Base-by-base conservation (phyloP, 2,888 invertebrate species). In the Drosophila testacea region DNA sequence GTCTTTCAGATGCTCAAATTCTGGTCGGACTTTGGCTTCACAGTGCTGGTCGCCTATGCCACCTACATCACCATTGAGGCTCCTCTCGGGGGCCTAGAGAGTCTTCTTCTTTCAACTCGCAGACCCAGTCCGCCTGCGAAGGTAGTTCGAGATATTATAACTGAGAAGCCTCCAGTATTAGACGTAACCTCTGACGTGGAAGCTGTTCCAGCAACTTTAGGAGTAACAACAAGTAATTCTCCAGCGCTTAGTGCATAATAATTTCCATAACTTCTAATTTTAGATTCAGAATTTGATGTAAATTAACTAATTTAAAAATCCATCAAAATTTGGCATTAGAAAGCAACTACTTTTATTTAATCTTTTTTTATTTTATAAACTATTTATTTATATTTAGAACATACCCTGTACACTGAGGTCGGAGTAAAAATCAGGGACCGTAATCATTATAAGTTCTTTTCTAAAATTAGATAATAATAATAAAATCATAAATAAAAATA, bases 1-100 rank as follows among this genome's bases (percentile, higher is more conserved):
- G 11, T 1, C 11, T n/a, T 27, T 1, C 28, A 89, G 89, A 81
- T 87, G 39, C 57, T 89, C 0, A 73, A 69, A 0, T 91, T 90
- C 46, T 92, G 91, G 91, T 72, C 77, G 28, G 81, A 86, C 73
- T 90, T 91, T 38, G 91, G 88, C 10, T 73, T 89, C 4, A 90
- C 90, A 0, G 3, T 91, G 4, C 64, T 82, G 4, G 16, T 67
- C 3, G 32, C 83, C 46, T 44, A 72, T 46, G 13, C 55, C 4
- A 73, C 69, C 52, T 74, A 82, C 22, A 28, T 79, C 1, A 60
- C 42, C 10, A 59, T 83, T 5, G 83, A 85, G 48, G 77, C 72
- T 7, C 86, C 88, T 0, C 9, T 88, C 4, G 80, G 66, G 0
- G 71, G 72, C 1, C 34, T 83, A 10, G 77, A 68, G 70, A 72